These are phyloP conservation scores for Bovichtus variegatus DNA, from an alignment of 2,797 vertebrate species.

Conservation along the genomic window DNA sequence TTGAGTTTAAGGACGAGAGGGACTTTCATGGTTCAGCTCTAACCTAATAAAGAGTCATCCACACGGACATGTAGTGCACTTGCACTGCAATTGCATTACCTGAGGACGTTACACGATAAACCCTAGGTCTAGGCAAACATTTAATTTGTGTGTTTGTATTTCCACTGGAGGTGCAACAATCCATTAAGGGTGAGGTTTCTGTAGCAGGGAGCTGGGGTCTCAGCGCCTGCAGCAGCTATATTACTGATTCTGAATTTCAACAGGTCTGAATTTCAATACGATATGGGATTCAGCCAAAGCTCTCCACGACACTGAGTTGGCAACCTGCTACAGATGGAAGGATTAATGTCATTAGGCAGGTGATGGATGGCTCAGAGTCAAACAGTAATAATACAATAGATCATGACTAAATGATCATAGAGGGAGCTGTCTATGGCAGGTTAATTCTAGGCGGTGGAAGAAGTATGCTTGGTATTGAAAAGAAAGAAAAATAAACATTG, in stretches of 20 bases:
- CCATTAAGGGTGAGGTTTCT: constrained; percentile 43
- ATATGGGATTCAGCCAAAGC: constrained; percentile 45
- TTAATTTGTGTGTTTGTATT: constrained; percentile 63
- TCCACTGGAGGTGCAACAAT: constrained; percentile 43
- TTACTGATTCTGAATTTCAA: constrained; percentile 47
- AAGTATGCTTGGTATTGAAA: background rate
- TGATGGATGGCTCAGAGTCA: constrained; percentile 61
- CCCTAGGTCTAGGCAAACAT: constrained; percentile 48
- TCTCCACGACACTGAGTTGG: constrained; percentile 37
- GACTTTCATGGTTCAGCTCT: constrained; percentile 36
- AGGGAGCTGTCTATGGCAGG: constrained; percentile 43
- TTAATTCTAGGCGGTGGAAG: constrained; percentile 26
- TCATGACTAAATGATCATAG: constrained; percentile 60
- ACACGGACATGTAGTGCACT: constrained; percentile 29
- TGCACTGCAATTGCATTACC: constrained; percentile 35
- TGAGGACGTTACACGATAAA: constrained; percentile 24
- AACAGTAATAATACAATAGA: constrained; percentile 68
- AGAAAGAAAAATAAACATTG: background rate
- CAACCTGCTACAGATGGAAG: constrained; percentile 44
- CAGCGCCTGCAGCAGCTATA: constrained; percentile 17
- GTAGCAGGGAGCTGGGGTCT: constrained; percentile 29
- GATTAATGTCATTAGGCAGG: constrained; percentile 71
- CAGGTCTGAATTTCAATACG: constrained; percentile 42
- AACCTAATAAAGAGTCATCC: constrained; percentile 52
- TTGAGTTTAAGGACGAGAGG: constrained; percentile 29